Evolutionary conservation across 2,797 vertebrate species (phyloP).

Genomic region (Acropternis orthonyx): DNA sequence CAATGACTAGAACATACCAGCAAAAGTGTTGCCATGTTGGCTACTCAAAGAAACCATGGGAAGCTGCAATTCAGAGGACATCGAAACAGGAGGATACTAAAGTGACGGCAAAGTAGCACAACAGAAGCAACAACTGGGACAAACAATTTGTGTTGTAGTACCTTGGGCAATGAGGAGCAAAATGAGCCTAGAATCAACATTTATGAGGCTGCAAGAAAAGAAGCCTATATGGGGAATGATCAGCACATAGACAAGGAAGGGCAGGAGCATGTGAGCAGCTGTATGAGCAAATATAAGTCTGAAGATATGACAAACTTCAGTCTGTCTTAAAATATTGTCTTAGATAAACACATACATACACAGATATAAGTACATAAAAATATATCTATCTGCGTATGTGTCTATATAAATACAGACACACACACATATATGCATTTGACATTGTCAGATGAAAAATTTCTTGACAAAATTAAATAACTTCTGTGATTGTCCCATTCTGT

Average conservation of each 20-base stretch:
- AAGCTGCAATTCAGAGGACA: neutral
- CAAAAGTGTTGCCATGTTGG: neutral
- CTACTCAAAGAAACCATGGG: neutral
- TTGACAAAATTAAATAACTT: neutral
- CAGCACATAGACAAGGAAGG: neutral
- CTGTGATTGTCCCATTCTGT: neutral
- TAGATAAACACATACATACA: neutral
- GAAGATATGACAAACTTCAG: neutral
- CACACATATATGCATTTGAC: neutral
- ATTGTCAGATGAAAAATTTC: neutral
- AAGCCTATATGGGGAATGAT: neutral
- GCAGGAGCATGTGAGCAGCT: neutral
- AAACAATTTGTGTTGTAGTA: neutral
- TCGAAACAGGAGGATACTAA: neutral
- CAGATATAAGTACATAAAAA: neutral
- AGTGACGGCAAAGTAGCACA: neutral
- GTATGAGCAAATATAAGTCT: neutral
- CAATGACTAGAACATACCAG: neutral
- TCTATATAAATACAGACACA: neutral
- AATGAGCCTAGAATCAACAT: neutral
- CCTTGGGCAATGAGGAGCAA: neutral
- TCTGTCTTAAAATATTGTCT: neutral
- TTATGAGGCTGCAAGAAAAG: neutral
- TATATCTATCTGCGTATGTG: rapidly evolving
- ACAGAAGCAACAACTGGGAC: neutral